Base-by-base conservation (phyloP, 2,797 vertebrate genomes). In the Phoxinus dragarum region DNA sequence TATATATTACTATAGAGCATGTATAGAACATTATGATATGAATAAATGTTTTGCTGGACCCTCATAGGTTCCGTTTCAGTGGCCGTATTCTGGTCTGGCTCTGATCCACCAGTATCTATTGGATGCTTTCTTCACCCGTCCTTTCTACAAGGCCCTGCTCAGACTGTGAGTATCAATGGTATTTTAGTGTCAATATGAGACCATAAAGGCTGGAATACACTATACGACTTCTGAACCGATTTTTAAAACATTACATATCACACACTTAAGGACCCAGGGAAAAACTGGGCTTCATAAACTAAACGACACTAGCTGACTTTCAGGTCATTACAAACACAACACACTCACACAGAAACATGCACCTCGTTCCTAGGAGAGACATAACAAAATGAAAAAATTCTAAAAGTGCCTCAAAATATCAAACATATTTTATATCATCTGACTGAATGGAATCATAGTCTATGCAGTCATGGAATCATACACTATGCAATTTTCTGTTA, bases 61-160 rank as follows among this genome's bases (percentile, higher is more conserved):
- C 61, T 52, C 3, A 49, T 78, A 99, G 98, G 98, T 99, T 99
- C 90, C 96, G 97, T 72, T 99, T 99, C 94, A 98, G 98, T 0
- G 98, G 98, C 34, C 97, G 98, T 77, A 98, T 99, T 90, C 95
- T 99, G 86, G 98, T 80, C 95, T 99, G 91, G 98, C 98, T 88
- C 94, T 99, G 88, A 99, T 99, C 88, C 98, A 99, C 91, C 98
- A 99, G 92, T 99, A 98, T 92, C 96, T 99, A 75, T 94, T 99
- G 21, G 98, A 99, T 27, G 98, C 97, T 21, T 96, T 96, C 92
- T 96, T 96, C 91, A 96, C 95, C 68, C 90, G 95, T 77, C 95
- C 96, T 0, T 99, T 99, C 95, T 99, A 99, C 92, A 99, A 99
- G 93, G 98, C 97, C 0, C 95, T 99, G 0, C 95, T 99, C 81